Evolutionary conservation across 2,797 vertebrate genomes (phyloP), one percentile per base, ranked within the genome.

Genomic region (Buceros bicornis): DNA sequence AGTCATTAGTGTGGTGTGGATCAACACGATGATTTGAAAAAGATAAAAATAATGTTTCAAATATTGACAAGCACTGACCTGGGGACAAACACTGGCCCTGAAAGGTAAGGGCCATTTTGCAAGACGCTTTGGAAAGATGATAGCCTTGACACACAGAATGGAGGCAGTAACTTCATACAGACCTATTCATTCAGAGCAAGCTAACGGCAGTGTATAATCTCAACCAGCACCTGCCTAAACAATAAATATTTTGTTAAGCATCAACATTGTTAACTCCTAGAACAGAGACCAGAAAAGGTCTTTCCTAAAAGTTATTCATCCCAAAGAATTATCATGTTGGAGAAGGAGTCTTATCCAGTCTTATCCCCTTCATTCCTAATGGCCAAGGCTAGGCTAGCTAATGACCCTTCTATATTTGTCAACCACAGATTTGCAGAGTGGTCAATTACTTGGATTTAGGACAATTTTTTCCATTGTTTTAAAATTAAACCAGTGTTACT

Each of bases 91-190:
- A 9, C 16, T 37, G 33, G 28, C 13, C 33, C 13, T 24, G 22
- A 66, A 79, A 33, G 6, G 16, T 8, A 67, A 72, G 13, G 7
- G 26, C 0, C 0, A 33, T 61, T 87, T 87, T 6, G 1, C 4
- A 35, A 40, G 24, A 54, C 5, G 6, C 25, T 79, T 71, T 57
- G 57, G 61, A 60, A 31, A 74, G 21, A 40, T 0, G 0, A 60
- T 4, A 26, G 6, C 14, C 35, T 13, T 24, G 16, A 26, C 8
- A 37, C 17, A 12, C 18, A 61, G 31, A 10, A 20, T 11, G 42
- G 12, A 72, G 21, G 3, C 33, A 48, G 26, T 31, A 31, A 62
- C 19, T 62, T 87, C 43, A 35, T 16, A 16, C 1, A 91, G 47
- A 43, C 29, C 37, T 58, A 18, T 2, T 33, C 8, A 43, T 48